Evolutionary conservation across 1,140 invertebrate genomes (phyloP).

Genomic region (Drosophila funebris): DNA sequence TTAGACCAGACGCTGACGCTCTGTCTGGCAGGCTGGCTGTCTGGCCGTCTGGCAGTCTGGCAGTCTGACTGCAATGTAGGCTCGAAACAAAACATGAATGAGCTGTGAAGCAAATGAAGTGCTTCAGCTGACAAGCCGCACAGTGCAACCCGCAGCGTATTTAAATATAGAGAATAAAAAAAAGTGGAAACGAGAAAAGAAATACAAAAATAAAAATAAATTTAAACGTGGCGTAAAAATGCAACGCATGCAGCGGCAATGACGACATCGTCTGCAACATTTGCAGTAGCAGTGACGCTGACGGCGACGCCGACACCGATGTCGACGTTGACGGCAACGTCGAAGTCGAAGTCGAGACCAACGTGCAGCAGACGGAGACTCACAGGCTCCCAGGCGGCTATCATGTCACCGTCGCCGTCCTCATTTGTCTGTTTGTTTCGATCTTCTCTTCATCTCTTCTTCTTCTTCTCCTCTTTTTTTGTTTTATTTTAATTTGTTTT

Average conservation of each 20-base stretch:
- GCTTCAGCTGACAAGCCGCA: slow-evolving; percentile 56
- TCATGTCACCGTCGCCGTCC: slow-evolving; percentile 75
- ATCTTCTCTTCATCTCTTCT: slow-evolving; percentile 35
- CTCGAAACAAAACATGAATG: slow-evolving; percentile 78
- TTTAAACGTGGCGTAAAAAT: slow-evolving; percentile 58
- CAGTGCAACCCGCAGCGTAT: slow-evolving; percentile 75
- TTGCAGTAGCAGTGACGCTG: slow-evolving; percentile 17
- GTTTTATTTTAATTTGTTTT: slow-evolving; percentile 47
- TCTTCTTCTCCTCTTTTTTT: slow-evolving; percentile 37
- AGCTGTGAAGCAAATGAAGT: slow-evolving; percentile 83
- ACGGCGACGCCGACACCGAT: neutral
- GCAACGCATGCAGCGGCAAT: slow-evolving; percentile 67
- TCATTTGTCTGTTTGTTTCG: slow-evolving; percentile 74
- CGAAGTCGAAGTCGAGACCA: slow-evolving; percentile 24
- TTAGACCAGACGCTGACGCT: slow-evolving; percentile 61
- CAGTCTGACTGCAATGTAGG: slow-evolving; percentile 40
- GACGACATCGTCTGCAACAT: slow-evolving; percentile 41
- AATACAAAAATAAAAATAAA: slow-evolving; percentile 10
- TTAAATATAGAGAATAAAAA: slow-evolving; percentile 76
- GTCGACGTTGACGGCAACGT: neutral
- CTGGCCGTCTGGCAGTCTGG: slow-evolving; percentile 27
- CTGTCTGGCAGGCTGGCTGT: slow-evolving; percentile 52
- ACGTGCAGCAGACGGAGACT: slow-evolving; percentile 49
- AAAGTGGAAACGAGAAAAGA: slow-evolving; percentile 6
- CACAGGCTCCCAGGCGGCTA: slow-evolving; percentile 55